Percentiles rank a stretch among this genome's conserved stretches.
These are phyloP conservation scores for Colius striatus DNA, from an alignment of 2,113 vertebrate genomes.

Conservation along the genomic window DNA sequence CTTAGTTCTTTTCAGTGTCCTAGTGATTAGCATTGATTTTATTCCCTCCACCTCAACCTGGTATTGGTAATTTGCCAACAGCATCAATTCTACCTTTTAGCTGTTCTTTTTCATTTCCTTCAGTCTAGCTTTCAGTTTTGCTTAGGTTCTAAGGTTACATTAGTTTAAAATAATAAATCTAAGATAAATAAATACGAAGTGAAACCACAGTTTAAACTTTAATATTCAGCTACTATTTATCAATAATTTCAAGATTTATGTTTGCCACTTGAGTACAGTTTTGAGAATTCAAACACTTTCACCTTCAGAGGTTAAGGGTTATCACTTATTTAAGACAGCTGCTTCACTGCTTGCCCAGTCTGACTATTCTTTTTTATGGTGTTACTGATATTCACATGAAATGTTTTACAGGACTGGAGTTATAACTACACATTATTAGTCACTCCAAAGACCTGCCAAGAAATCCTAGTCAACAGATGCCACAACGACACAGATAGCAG, in stretches of 20 bases:
- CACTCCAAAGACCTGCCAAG: neutral
- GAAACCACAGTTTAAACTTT: neutral
- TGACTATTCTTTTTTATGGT: neutral
- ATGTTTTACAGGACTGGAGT: neutral
- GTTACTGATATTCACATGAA: neutral
- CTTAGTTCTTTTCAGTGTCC: neutral
- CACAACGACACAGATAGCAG: neutral
- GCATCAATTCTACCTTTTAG: neutral
- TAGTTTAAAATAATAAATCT: neutral
- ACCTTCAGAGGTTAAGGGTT: slow-evolving; percentile 5
- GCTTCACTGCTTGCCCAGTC: neutral
- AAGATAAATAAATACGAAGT: neutral
- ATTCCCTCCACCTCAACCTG: neutral
- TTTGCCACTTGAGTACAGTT: neutral
- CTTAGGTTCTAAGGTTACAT: neutral
- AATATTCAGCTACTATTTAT: neutral
- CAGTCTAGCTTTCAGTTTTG: neutral
- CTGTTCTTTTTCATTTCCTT: neutral
- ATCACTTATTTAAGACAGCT: slow-evolving; percentile 5
- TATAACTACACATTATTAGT: neutral
- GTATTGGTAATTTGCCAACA: neutral
- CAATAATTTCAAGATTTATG: slow-evolving; percentile 35
- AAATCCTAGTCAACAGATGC: neutral
- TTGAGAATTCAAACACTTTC: slow-evolving; percentile 28
- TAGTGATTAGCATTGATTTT: neutral